Base-by-base conservation (phyloP, 2,888 invertebrate genomes). In the Pristionchus mayeri region DNA sequence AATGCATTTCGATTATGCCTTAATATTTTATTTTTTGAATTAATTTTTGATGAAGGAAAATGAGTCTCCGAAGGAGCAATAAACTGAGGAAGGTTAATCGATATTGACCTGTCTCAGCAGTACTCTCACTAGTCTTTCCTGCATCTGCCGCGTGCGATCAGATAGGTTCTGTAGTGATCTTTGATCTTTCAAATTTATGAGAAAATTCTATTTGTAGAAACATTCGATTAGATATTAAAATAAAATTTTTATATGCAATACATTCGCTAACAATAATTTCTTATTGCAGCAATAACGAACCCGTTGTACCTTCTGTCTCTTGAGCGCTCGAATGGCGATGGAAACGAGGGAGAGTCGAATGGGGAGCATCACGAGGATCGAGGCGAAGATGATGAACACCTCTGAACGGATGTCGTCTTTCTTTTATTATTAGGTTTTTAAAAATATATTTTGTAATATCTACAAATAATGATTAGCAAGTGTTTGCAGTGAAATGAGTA, bases 101-200 rank as follows among this genome's bases (percentile, higher is more conserved):
- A n/a, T n/a, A n/a, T 30, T 37, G 2, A 76, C 76, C 50, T 76
- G 76, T 18, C 76, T 3, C 0, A 76, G 24, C 24, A 76, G 48
- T 13, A 76, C 44, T 11, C 27, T 50, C 1, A 76, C 50, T 1
- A 76, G 30, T 76, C 50, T 18, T 18, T 76, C 76, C 76, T 76
- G 76, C 76, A 76, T 76, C 9, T 76, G 44, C 76, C 48, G 76
- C 48, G 76, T 76, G 24, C 76, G 76, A 4, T 48, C 48, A 27
- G 76, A 37, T 0, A 76, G 48, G 7, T 76, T 44, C 76, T 76
- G 76, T 21, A 44, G 48, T 48, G 44, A 71, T n/a, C 44, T 71
- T 71, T 40, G 44, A 71, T 71, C 37, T 40, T 6, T 3, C 4
- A 1, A 16, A 52, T 11, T 52, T 52, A 11, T 52, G 52, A 11